Evolutionary conservation across 2,888 invertebrate genomes (phyloP).

Genomic region (Phytoseiulus persimilis): DNA sequence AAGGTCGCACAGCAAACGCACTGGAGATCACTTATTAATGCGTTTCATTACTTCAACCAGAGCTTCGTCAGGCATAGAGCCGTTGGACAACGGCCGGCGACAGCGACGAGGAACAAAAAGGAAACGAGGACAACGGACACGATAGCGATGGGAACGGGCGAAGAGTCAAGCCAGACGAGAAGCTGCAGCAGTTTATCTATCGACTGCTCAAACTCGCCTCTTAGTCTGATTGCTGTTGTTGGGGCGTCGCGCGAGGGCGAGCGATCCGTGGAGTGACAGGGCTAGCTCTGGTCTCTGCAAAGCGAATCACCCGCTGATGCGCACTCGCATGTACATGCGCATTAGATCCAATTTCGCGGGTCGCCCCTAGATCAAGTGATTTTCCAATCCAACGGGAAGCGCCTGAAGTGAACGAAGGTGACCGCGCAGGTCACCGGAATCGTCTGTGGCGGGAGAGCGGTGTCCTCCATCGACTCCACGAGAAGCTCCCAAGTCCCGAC

Average conservation of each 20-base stretch:
- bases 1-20: not conserved
- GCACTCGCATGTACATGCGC: not conserved
- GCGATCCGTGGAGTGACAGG: not conserved
- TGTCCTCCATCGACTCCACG: too few species aligned
- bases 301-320: not conserved
- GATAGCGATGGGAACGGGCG: not conserved
- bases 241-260: not conserved
- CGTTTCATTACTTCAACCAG: not conserved
- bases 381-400: too few species aligned
- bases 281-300: not conserved
- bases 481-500: too few species aligned
- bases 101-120: not conserved
- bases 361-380: too few species aligned
- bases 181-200: not conserved
- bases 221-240: not conserved
- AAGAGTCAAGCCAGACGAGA: not conserved
- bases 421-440: too few species aligned
- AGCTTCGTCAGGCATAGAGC: not conserved
- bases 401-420: too few species aligned
- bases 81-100: not conserved
- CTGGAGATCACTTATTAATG: not conserved
- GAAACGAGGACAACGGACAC: not conserved
- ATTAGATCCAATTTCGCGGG: not conserved
- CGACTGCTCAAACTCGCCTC: constrained; percentile 5
- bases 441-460: too few species aligned